A percentile compares a stretch with the other conserved stretches of the same genome.
Conservation (phyloP, 2,888 invertebrate genomes). For the Chrysomela aeneicollis region DNA sequence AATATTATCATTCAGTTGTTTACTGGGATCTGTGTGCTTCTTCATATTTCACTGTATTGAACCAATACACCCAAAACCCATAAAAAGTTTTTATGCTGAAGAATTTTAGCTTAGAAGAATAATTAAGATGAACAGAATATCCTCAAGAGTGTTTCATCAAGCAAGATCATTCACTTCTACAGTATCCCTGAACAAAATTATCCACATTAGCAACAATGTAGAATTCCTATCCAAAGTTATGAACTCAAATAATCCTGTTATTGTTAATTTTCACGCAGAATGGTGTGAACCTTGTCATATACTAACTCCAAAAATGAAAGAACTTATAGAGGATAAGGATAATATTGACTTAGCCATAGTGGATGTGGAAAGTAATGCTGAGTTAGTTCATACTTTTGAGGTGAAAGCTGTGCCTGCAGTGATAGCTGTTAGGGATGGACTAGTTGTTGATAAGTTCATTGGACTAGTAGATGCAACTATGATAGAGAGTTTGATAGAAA, state of each 20-base stretch:
- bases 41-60: constrained; percentile 63
- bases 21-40: constrained; percentile 62
- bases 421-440: constrained; percentile 81
- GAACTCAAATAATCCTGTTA: constrained; percentile 85
- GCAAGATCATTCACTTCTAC: constrained; percentile 43
- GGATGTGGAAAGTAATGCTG: constrained; percentile 83
- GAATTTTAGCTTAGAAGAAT: constrained; percentile 31
- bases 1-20: constrained; percentile 60
- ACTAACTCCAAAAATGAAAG: constrained; percentile 82
- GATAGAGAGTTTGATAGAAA: constrained; percentile 80
- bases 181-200: constrained; percentile 56
- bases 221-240: constrained; percentile 84
- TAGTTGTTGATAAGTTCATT: constrained; percentile 87
- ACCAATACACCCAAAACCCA: constrained; percentile 60
- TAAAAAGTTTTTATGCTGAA: constrained; percentile 55
- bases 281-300: constrained; percentile 93
- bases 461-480: constrained; percentile 83
- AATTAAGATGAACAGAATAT: constrained; percentile 33
- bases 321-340: constrained; percentile 75
- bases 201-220: constrained; percentile 73
- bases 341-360: constrained; percentile 82
- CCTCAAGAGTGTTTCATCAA: constrained; percentile 14
- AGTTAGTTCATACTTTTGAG: constrained; percentile 81
- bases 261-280: constrained; percentile 90
- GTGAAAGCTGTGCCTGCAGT: constrained; percentile 87